These are phyloP conservation scores for Cephus nigrinus DNA, from an alignment of 2,888 invertebrate genomes.

Conservation along the genomic window DNA sequence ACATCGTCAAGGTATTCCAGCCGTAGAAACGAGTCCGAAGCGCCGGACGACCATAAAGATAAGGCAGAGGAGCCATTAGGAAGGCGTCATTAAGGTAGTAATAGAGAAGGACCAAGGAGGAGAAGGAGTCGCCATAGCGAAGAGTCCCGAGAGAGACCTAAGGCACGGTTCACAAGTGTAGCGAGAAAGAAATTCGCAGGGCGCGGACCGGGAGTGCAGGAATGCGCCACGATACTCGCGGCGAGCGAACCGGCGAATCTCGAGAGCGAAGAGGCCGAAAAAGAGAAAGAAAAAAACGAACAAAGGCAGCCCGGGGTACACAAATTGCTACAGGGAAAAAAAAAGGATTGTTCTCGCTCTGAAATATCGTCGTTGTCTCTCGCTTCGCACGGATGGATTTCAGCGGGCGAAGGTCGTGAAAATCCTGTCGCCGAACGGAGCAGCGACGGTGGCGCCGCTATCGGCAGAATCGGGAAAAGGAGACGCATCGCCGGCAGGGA, in stretches of 20 bases:
- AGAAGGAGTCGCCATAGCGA: not conserved
- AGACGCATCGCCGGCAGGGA: not conserved
- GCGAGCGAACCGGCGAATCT: conserved; percentile 33
- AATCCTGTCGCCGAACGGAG: not conserved
- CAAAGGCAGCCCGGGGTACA: conserved; percentile 28
- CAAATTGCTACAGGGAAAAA: conserved; percentile 35
- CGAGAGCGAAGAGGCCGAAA: conserved; percentile 30
- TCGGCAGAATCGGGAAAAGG: not conserved
- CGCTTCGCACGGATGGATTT: not conserved
- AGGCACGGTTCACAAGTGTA: not conserved
- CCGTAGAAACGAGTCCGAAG: not conserved
- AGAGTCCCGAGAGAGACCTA: not conserved
- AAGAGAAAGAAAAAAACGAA: conserved; percentile 24
- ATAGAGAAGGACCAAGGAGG: not conserved
- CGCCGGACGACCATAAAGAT: not conserved
- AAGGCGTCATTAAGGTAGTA: not conserved
- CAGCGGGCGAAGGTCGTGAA: not conserved
- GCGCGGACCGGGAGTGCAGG: conserved; percentile 23
- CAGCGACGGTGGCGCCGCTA: not conserved
- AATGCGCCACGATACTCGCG: conserved; percentile 51
- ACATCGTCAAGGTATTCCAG: not conserved
- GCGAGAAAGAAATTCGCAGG: not conserved
- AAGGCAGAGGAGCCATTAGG: not conserved
- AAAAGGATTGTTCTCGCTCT: conserved; percentile 8
- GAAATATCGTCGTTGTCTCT: not conserved